These are phyloP conservation scores for Sebastes ruberrimus DNA, from an alignment of 2,797 vertebrate genomes.

Conservation along the genomic window DNA sequence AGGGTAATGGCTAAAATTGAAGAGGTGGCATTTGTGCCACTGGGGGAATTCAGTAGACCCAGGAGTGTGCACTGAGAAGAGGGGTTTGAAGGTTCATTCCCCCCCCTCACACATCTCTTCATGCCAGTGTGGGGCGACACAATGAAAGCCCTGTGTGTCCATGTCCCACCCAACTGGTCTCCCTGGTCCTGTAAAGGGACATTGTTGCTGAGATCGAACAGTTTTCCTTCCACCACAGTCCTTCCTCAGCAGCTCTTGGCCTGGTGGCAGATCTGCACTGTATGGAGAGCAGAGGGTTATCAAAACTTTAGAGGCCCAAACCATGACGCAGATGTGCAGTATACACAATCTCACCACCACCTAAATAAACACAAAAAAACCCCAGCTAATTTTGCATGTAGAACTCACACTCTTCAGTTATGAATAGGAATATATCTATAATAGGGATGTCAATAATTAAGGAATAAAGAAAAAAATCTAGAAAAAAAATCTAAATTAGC, in stretches of 20 bases:
- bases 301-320: not conserved
- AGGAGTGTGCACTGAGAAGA: constrained; percentile 5
- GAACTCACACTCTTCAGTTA: not conserved
- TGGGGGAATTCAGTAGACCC: constrained; percentile 14
- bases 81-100: constrained; percentile 7
- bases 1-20: constrained; percentile 26
- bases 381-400: not conserved
- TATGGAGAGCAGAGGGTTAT: not conserved
- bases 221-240: constrained; percentile 2
- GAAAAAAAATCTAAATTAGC: no score
- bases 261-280: not conserved
- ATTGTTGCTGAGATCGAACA: constrained; percentile 16
- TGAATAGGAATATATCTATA: not conserved
- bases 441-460: no score
- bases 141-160: constrained; percentile 47
- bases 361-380: not conserved
- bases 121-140: not conserved
- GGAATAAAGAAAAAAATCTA: no score
- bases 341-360: not conserved
- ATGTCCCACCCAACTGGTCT: not conserved
- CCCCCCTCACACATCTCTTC: not conserved
- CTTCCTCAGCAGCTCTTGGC: not conserved
- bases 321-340: not conserved
- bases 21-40: constrained; percentile 17
- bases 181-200: constrained; percentile 18